Evolutionary conservation across 2,113 vertebrate genomes (phyloP), one percentile per base, ranked within the genome.

Genomic region (Clupea harengus): DNA sequence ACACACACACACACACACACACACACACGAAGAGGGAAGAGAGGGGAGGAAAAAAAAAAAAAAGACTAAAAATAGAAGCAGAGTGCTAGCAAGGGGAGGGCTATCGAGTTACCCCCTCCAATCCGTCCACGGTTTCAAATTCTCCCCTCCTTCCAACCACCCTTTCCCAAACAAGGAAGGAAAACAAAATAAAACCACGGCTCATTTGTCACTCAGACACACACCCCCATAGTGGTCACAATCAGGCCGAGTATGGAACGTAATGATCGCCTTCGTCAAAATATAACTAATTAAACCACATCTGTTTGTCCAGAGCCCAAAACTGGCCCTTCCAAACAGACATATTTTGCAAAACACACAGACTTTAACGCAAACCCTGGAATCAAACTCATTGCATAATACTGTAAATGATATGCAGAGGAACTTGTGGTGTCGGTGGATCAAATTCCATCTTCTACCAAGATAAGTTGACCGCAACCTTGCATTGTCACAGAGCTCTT

Each of bases 51-150:
- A n/a, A 22, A n/a, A 22, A 25, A 25, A 25, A 15, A n/a, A 15
- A 32, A 32, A 5, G 32, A 13, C 72, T 78, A 78, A 78, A 78
- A 39, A 78, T 78, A 78, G 72, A 64, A 6, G 60, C 60, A 64
- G 60, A 8, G 72, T 78, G 28, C 25, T 78, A 32, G 28, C 72
- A 78, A 78, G 72, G 10, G 72, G 54, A 39, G 28, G 72, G 72
- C 72, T 78, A 78, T 78, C 72, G 72, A 39, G 72, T 78, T 78
- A 44, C 72, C 72, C 72, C 72, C 25, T 78, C 72, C 72, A 78
- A 78, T 78, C 72, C 72, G 72, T 78, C 72, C 72, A 39, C 28
- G 72, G 72, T 78, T 78, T 78, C 72, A 78, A 32, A 78, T 78
- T 78, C 28, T 32, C 17, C 54, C 54, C 20, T 7, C 57, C 28